Base-by-base conservation (phyloP, 2,797 vertebrate species). In the Corythornis leucogaster region DNA sequence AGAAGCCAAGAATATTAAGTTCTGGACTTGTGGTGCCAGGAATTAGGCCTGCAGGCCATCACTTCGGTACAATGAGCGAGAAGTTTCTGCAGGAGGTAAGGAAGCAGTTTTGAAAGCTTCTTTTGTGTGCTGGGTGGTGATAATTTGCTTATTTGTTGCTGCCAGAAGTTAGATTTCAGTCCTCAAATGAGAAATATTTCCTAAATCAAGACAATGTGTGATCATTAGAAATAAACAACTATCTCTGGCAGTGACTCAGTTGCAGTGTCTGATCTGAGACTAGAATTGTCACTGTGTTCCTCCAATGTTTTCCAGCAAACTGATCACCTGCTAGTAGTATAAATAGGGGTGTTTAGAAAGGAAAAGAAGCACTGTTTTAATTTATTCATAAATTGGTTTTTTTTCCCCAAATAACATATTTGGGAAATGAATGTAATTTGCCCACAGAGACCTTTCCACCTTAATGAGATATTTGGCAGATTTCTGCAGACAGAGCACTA, bases 31-130 rank as follows among this genome's bases (percentile, higher is more conserved):
- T 98, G 70, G 97, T 96, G 22, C 97, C 98, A 48, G 98, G 98
- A 63, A 97, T 98, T 92, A 98, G 98, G 89, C 97, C 98, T 25
- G 96, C 98, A 0, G 96, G 96, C 46, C 98, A 98, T 89, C 95
- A 96, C 74, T 96, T 97, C 3, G 79, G 98, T 88, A 98, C 98
- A 2, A 96, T 98, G 93, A 95, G 95, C 0, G 98, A 98, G 53
- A 99, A 98, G 96, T 98, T 99, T 98, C 88, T 98, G 97, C 93
- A 99, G 96, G 97, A 99, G 98, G 98, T 98, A 98, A 98, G 97
- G 69, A 74, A 68, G 42, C 17, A 31, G 25, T 42, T 77, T 69
- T 42, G 40, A 76, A 28, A 57, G 28, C 45, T 69, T 71, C 31
- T 69, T 78, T 73, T 70, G 16, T 89, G 7, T 53, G 33, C 35